phyloP scores from a whole-genome alignment of 2,113 vertebrate genomes.

The Silurus meridionalis region DNA sequence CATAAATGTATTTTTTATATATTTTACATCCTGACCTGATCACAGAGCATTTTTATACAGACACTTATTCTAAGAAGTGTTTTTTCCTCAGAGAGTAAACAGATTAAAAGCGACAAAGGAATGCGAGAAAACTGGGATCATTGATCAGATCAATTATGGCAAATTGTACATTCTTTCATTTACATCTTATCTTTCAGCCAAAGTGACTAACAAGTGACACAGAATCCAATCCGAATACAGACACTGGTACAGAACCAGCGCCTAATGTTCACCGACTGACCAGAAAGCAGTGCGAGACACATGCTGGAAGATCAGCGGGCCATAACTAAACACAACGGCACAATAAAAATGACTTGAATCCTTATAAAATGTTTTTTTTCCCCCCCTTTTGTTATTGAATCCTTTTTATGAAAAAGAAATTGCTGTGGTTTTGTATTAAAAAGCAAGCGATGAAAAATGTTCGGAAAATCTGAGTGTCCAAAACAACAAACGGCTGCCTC shows the following conservation, averaged over 20 bases:
- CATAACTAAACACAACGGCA: not conserved
- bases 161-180: not conserved
- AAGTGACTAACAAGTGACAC: not conserved
- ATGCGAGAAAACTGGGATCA: not conserved
- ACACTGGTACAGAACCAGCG: not conserved
- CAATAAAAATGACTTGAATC: conserved; percentile 4
- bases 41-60: not conserved
- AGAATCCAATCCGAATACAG: not conserved
- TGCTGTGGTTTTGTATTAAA: not conserved
- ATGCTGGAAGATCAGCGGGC: not conserved
- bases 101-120: not conserved
- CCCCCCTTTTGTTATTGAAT: conserved; percentile 2
- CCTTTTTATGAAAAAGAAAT: not conserved
- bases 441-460: conserved; percentile 2
- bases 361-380: conserved; percentile 9
- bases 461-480: conserved; percentile 20
- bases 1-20: too few species aligned
- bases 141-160: not conserved
- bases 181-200: not conserved
- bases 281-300: not conserved
- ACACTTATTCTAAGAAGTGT: not conserved
- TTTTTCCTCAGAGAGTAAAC: not conserved
- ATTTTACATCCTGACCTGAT: not conserved
- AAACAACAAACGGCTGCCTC: not conserved
- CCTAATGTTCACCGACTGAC: not conserved